Percentiles rank a stretch among this genome's conserved stretches.
Evolutionary conservation across 2,888 invertebrate genomes (phyloP).

Genomic region (Stomorhina lunata): DNA sequence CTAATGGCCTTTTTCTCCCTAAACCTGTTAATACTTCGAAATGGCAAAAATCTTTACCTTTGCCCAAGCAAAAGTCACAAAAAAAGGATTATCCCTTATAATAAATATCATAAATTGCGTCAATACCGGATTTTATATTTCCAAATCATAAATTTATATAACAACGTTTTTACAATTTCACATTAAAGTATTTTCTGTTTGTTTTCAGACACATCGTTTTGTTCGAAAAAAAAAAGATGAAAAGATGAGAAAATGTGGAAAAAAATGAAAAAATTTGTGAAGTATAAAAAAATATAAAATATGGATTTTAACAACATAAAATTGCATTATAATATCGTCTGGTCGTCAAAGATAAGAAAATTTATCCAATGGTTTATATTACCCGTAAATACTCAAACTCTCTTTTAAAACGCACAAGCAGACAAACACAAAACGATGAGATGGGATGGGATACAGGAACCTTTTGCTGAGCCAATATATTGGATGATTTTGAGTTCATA

Average conservation of each 20-base stretch:
- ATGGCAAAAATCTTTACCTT: conserved; percentile 28
- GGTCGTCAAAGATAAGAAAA: conserved; percentile 80
- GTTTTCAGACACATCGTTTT: not conserved
- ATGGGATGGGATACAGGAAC: no score
- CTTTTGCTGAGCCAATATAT: not conserved
- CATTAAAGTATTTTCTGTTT: conserved; percentile 1
- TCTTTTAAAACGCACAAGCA: conserved; percentile 23
- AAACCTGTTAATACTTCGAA: no score
- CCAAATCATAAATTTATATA: conserved; percentile 59
- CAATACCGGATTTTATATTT: conserved; percentile 51
- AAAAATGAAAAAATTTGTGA: not conserved
- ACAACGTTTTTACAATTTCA: conserved; percentile 34
- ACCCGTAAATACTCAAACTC: conserved; percentile 64
- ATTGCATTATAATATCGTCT: conserved; percentile 79
- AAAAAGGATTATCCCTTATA: conserved; percentile 53
- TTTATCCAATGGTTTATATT: conserved; percentile 77
- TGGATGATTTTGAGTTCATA: conserved; percentile 58
- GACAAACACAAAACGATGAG: not conserved
- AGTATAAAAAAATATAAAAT: conserved; percentile 59
- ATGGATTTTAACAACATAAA: conserved; percentile 69
- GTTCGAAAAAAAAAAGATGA: not conserved
- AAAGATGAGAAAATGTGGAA: not conserved
- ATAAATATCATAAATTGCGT: conserved; percentile 48
- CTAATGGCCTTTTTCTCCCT: no score
- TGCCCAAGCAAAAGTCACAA: not conserved